phyloP scores from a whole-genome alignment of 2,888 invertebrate genomes.

The Hypomecis punctinalis region DNA sequence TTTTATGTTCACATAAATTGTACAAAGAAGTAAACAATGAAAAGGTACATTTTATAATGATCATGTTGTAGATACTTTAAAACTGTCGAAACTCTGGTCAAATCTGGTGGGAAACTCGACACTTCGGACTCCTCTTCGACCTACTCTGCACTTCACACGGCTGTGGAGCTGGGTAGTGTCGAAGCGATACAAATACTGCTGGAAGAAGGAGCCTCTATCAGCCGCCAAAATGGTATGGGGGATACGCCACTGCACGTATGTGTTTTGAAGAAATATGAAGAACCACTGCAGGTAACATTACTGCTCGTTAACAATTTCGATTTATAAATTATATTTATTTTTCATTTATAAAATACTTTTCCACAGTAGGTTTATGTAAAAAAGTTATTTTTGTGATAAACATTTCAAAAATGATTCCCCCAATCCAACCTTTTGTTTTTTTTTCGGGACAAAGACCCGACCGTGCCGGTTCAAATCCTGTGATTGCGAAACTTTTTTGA shows the following conservation, averaged over 20 bases:
- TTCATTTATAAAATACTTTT: too few species aligned
- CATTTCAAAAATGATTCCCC: too few species aligned
- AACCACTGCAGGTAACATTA: constrained; percentile 41
- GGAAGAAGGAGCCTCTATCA: constrained; percentile 35
- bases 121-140: neutral
- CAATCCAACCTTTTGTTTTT: too few species aligned
- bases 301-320: too few species aligned
- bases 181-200: constrained; percentile 36
- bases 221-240: constrained; percentile 36
- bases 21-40: too few species aligned
- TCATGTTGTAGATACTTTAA: constrained; percentile 11
- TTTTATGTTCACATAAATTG: too few species aligned
- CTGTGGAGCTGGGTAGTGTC: constrained; percentile 43
- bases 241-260: constrained; percentile 47
- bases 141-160: constrained; percentile 42
- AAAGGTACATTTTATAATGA: neutral
- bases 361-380: too few species aligned
- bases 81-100: constrained; percentile 14
- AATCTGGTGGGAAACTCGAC: constrained; percentile 10
- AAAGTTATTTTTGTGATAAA: too few species aligned
- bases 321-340: too few species aligned
- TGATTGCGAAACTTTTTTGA: too few species aligned
- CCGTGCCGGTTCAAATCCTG: too few species aligned
- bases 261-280: constrained; percentile 38
- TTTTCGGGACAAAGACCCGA: too few species aligned